Percentiles rank a stretch among this genome's conserved stretches.
Conservation (phyloP, 2,888 invertebrate genomes). For the Drosophila atroscutellata region DNA sequence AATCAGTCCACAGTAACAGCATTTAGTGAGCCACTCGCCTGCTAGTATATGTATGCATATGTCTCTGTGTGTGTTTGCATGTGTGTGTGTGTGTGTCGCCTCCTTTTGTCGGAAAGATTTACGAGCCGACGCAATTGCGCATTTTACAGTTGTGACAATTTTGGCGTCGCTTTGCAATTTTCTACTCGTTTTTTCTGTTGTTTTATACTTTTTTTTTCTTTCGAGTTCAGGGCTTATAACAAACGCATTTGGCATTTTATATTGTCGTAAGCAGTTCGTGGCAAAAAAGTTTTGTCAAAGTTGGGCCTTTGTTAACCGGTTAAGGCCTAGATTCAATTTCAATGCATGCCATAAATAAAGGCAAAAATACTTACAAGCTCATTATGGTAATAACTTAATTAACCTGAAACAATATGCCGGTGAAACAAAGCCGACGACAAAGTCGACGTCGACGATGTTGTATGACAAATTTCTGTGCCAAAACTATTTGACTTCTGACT, state of each 20-base stretch:
- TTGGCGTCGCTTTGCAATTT: conserved; percentile 74
- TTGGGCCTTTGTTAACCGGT: conserved; percentile 48
- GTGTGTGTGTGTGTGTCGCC: conserved; percentile 27
- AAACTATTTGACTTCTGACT: conserved; percentile 84
- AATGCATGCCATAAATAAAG: conserved; percentile 73
- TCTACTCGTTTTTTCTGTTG: conserved; percentile 31
- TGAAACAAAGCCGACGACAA: conserved; percentile 41
- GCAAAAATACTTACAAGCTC: conserved; percentile 76
- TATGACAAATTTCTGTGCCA: conserved; percentile 82
- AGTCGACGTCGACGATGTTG: conserved; percentile 47
- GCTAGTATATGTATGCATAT: background rate
- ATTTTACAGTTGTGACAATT: conserved; percentile 80
- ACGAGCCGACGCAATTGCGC: conserved; percentile 79
- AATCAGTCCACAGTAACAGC: conserved; percentile 66
- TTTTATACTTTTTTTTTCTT: conserved; percentile 13
- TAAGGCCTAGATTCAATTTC: conserved; percentile 32
- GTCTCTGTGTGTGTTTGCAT: conserved; percentile 3
- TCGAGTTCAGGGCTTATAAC: conserved; percentile 58
- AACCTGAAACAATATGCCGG: conserved; percentile 79
- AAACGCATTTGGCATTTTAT: conserved; percentile 57
- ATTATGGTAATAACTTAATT: conserved; percentile 81
- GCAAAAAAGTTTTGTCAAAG: conserved; percentile 48
- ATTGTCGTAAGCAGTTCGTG: conserved; percentile 41
- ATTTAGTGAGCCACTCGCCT: conserved; percentile 73
- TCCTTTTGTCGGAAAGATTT: conserved; percentile 66